phyloP scores from a whole-genome alignment of 2,888 invertebrate species.

The Volucella bombylans region DNA sequence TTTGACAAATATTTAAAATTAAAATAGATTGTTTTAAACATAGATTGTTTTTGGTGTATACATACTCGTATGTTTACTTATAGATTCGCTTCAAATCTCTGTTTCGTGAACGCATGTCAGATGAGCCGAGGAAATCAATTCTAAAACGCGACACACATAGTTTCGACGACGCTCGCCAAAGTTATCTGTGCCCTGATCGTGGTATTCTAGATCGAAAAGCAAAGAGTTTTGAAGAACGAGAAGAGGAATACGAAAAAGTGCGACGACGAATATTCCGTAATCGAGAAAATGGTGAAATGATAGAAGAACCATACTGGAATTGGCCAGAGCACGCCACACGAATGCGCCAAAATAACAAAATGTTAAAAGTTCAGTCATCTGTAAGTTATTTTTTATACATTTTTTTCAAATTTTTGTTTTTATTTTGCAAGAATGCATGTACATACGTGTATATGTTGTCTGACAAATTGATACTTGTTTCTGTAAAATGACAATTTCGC shows the following conservation, averaged over 20 bases:
- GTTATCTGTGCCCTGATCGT: constrained; percentile 85
- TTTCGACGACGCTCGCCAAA: constrained; percentile 87
- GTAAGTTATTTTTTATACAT: constrained; percentile 4
- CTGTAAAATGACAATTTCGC: no score
- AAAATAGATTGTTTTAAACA: no score
- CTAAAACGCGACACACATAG: constrained; percentile 92
- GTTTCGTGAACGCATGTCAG: constrained; percentile 86
- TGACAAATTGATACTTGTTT: no score
- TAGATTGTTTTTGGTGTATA: neutral
- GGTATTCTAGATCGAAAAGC: constrained; percentile 87
- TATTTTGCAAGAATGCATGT: neutral
- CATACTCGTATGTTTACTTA: constrained; percentile 8
- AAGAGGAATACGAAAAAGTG: constrained; percentile 93
- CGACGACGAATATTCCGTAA: constrained; percentile 90
- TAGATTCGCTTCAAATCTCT: constrained; percentile 88
- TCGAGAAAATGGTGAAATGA: constrained; percentile 78
- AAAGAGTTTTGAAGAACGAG: constrained; percentile 95
- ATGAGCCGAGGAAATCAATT: constrained; percentile 89
- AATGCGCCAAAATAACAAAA: constrained; percentile 80
- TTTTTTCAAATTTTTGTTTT: constrained; percentile 40
- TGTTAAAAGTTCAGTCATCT: constrained; percentile 81
- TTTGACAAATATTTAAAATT: no score
- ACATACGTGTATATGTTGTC: no score
- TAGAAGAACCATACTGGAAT: constrained; percentile 78
- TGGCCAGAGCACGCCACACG: constrained; percentile 83